Percentiles rank a stretch among this genome's conserved stretches.
These are phyloP conservation scores for Scolopax rusticola DNA, from an alignment of 2,797 vertebrate genomes.

Conservation along the genomic window DNA sequence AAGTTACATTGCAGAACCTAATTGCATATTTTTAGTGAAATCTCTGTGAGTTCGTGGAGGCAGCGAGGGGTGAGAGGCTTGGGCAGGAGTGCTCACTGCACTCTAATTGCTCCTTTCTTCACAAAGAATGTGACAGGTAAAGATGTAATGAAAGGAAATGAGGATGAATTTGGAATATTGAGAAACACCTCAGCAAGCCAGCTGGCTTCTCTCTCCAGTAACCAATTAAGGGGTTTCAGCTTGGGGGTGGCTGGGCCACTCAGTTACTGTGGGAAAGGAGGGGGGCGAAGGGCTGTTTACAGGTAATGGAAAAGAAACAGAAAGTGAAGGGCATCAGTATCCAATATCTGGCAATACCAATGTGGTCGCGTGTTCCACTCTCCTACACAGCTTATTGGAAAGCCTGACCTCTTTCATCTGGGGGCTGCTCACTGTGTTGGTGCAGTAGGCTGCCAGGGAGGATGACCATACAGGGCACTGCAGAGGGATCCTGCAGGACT, in stretches of 20 bases:
- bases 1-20: constrained; percentile 7
- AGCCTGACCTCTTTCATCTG: not conserved
- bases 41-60: not conserved
- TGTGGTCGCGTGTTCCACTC: not conserved
- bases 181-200: constrained; percentile 8
- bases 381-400: not conserved
- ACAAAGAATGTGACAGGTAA: not conserved
- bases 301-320: not conserved
- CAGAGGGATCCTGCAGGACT: not conserved
- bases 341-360: not conserved
- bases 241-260: not conserved
- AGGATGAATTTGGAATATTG: constrained; percentile 3
- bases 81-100: not conserved
- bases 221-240: not conserved
- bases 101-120: constrained; percentile 3
- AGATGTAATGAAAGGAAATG: not conserved
- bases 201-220: not conserved
- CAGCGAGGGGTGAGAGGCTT: not conserved
- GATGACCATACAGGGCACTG: not conserved
- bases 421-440: not conserved
- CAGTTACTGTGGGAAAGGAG: not conserved
- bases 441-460: rapidly evolving
- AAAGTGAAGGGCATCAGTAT: not conserved
- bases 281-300: not conserved
- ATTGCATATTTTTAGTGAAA: not conserved